Base-by-base conservation (phyloP, 2,113 vertebrate genomes). In the Eupsittula cactorum region DNA sequence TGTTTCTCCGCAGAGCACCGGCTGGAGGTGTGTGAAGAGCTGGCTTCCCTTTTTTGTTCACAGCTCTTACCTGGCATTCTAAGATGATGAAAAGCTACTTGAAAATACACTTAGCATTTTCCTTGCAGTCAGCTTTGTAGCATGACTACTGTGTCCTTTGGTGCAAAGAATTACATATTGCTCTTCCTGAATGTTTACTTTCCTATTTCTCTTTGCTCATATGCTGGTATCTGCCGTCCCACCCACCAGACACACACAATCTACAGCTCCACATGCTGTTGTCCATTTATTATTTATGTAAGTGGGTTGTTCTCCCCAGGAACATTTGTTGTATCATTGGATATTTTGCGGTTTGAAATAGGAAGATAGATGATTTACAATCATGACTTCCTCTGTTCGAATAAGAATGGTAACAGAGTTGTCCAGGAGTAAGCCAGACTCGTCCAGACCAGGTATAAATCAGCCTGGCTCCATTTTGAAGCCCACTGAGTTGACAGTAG, bases 111-210 rank as follows among this genome's bases (percentile, higher is more conserved):
- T 91, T 60, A 93, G 39, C 52, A 59, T 82, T 93, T 95, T 59
- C 49, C 84, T 94, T 85, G 78, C 87, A 71, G 78, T 35, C 87
- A 52, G 88, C 90, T 93, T 80, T 93, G 82, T 59, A 90, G 75
- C 73, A 64, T 39, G 88, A 86, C 76, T 78, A 39, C 80, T 3
- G 19, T 83, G 83, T 92, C 86, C 88, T 95, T 94, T 88, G 86
- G 88, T 95, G 89, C 88, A 92, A 94, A 94, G 91, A 92, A 93
- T 86, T 91, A 39, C 60, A 39, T 62, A 68, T 75, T 81, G 80
- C 83, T 94, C 47, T 83, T 73, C 91, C 44, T 23, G 55, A 8
- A 57, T 57, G 65, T 91, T 95, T 78, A 52, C 73, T 96, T 96
- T 86, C 81, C 64, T 74, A 47, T 88, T 94, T 79, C 81, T 68